phyloP scores from a whole-genome alignment of 2,797 vertebrate genomes.

The Sphaeramia orbicularis region DNA sequence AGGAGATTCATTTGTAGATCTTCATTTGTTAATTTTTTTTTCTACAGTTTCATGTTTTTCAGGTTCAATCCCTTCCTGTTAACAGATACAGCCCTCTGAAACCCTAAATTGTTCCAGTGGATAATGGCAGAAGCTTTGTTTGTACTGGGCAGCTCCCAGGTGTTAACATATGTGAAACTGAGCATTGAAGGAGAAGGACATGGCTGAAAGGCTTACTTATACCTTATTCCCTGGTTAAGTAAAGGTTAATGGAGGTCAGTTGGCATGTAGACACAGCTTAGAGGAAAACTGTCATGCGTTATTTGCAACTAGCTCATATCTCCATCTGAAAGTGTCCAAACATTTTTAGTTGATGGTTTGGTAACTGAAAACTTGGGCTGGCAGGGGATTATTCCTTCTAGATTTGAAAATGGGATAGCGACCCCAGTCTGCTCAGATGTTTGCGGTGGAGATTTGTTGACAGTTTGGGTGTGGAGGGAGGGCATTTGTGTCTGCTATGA shows the following conservation, averaged over 20 bases:
- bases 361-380: constrained; percentile 21
- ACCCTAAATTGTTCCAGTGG: constrained; percentile 15
- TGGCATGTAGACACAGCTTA: background rate
- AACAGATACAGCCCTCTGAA: background rate
- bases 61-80: background rate
- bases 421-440: constrained; percentile 42
- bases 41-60: constrained; percentile 11
- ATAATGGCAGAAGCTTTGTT: constrained; percentile 20
- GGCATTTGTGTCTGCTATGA: constrained; percentile 47
- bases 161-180: constrained; percentile 28
- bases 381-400: constrained; percentile 12
- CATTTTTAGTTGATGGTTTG: constrained; percentile 28
- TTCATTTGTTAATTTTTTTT: background rate
- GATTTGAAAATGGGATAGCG: constrained; percentile 23
- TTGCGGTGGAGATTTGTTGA: constrained; percentile 64
- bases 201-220: constrained; percentile 9
- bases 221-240: constrained; percentile 22
- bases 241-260: constrained; percentile 22
- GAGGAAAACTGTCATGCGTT: background rate
- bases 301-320: background rate
- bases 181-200: constrained; percentile 25
- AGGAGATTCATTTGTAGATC: constrained; percentile 31
- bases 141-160: constrained; percentile 21
- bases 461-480: constrained; percentile 59
- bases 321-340: background rate